Evolutionary conservation across 2,888 invertebrate species (phyloP), one percentile per base, ranked within the genome.

Genomic region (Carterocephalus palaemon): DNA sequence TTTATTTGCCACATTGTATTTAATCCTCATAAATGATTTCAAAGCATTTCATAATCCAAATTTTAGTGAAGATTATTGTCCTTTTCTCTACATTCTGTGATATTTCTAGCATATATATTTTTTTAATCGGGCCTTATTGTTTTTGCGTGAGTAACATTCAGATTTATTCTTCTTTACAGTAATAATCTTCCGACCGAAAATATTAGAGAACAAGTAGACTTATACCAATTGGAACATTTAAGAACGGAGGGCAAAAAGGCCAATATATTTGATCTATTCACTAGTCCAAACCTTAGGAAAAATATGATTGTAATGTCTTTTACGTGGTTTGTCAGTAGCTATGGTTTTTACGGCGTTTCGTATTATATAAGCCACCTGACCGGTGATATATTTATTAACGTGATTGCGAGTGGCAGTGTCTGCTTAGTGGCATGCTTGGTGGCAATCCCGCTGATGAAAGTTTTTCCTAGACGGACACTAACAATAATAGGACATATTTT

Each of bases 381-480:
- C 9, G 95, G 94, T 3, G 86, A 94, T 61, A 91, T 95, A 38
- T 96, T 93, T 66, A 56, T 93, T 2, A 95, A 95, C 67, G 94
- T 95, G 13, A 89, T 92, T 15, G 80, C 95, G 1, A 92, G 92
- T 15, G 95, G 92, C 1, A 65, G 74, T 0, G 87, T 92, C 9
- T 91, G 88, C 43, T 66, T 88, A n/a, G 74, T 75, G 4, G 88
- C 90, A 0, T 90, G 90, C 41, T 62, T 91, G 4, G 56, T 91
- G 48, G 88, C 89, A 26, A 90, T 91, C 61, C 90, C 89, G 59
- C 77, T 90, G 16, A 89, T 90, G 83, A 91, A 90, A 59, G 87
- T 82, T 47, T 73, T 91, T 54, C 92, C 92, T 0, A 86, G 94
- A 9, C 91, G 85, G 60, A 80, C 88, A 4, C 88, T 92, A 0